Conservation (phyloP, 2,888 invertebrate species). For the Caenorhabditis sp. region DNA sequence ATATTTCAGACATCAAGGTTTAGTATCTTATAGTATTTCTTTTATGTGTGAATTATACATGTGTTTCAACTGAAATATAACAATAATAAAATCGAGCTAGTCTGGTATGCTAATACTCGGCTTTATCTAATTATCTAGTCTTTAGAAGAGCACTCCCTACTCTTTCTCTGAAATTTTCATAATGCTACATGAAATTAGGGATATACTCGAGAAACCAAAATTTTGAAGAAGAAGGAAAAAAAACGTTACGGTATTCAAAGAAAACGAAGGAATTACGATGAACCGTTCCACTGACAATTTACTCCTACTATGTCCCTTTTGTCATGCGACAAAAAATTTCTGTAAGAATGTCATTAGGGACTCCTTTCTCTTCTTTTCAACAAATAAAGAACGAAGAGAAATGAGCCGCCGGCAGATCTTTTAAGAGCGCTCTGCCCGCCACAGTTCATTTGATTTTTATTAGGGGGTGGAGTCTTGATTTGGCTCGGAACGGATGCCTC, state of each 20-base stretch:
- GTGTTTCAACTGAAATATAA: background rate
- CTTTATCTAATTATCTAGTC: slow-evolving; percentile 41
- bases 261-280: too few relatives aligned
- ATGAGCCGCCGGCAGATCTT: background rate
- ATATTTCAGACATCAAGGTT: too few relatives aligned
- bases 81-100: slow-evolving; percentile 44
- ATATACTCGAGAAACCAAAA: background rate
- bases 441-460: slow-evolving; percentile 12
- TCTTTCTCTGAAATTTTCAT: slow-evolving; percentile 12
- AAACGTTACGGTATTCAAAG: too few relatives aligned
- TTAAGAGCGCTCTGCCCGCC: background rate
- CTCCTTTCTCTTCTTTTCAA: background rate
- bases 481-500: background rate
- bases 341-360: slow-evolving; percentile 10
- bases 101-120: slow-evolving; percentile 38
- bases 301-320: slow-evolving; percentile 1
- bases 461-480: background rate
- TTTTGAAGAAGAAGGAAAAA: slow-evolving; percentile 1
- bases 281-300: too few relatives aligned
- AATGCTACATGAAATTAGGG: too few relatives aligned
- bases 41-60: slow-evolving; percentile 17
- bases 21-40: background rate
- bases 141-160: slow-evolving; percentile 31
- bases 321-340: background rate
- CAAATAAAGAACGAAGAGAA: background rate